These are phyloP conservation scores for Strigamia transsilvanica DNA, from an alignment of 2,888 invertebrate genomes.

Conservation along the genomic window DNA sequence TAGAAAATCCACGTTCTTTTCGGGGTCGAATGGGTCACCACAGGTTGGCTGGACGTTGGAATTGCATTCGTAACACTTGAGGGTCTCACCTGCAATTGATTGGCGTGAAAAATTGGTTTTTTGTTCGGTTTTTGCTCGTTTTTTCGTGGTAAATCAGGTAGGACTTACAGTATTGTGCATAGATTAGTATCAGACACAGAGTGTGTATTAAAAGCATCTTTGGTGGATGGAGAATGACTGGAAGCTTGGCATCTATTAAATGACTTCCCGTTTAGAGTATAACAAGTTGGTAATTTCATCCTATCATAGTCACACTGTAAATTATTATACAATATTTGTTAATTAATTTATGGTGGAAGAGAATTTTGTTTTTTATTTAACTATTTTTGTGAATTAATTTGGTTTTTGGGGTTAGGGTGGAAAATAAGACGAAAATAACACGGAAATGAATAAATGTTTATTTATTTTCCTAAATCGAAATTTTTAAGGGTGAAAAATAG, in stretches of 20 bases:
- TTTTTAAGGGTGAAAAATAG: too few species aligned
- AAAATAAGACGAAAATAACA: too few species aligned
- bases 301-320: background rate
- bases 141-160: background rate
- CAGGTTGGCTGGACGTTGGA: background rate
- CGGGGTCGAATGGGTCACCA: background rate
- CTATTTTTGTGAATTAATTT: too few species aligned
- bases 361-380: too few species aligned
- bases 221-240: background rate
- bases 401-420: too few species aligned
- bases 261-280: slow-evolving; percentile 5
- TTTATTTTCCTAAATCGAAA: too few species aligned
- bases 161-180: background rate
- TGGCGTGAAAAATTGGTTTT: background rate
- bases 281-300: background rate
- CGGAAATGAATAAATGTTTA: too few species aligned
- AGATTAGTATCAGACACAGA: background rate
- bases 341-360: too few species aligned
- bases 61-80: background rate
- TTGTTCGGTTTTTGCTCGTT: background rate
- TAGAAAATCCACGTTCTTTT: background rate
- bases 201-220: background rate
- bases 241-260: background rate
- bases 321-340: too few species aligned
- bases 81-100: too few species aligned